Percentiles rank a stretch among this genome's conserved stretches.
phyloP scores from a whole-genome alignment of 23 tunicate genomes.

The Diplosoma virens region DNA sequence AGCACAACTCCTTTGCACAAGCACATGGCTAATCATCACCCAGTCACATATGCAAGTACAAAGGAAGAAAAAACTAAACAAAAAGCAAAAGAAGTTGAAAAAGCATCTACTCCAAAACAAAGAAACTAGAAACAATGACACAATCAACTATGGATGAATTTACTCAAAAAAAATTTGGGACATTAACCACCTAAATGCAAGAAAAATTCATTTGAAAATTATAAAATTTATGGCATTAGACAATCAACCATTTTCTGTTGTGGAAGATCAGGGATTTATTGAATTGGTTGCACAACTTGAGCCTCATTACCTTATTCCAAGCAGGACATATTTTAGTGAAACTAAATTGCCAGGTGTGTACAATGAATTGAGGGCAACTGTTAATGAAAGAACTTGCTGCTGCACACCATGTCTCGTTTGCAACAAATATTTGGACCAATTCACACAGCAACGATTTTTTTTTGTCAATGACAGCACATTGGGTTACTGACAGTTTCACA shows the following conservation, averaged over 20 bases:
- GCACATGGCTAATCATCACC: neutral
- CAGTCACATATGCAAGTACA: neutral
- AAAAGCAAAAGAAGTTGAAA: neutral
- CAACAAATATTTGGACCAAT: neutral
- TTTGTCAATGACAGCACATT: neutral
- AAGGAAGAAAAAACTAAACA: neutral
- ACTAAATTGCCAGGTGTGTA: too few relatives aligned
- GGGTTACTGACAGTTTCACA: neutral
- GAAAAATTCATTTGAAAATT: neutral
- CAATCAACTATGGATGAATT: neutral
- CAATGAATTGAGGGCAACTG: too few relatives aligned
- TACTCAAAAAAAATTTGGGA: neutral
- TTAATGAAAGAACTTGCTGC: neutral
- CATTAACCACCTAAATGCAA: neutral
- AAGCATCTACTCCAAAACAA: neutral
- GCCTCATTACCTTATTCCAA: neutral
- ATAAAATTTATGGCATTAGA: neutral
- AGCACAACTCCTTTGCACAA: neutral
- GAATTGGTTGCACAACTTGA: neutral
- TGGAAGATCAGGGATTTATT: neutral
- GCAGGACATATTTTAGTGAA: neutral
- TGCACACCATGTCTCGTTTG: neutral
- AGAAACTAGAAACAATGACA: neutral
- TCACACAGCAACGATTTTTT: neutral
- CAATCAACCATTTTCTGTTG: neutral